Evolutionary conservation across 2,888 invertebrate genomes (phyloP), one percentile per base, ranked within the genome.

Genomic region (Drosophila birchii): DNA sequence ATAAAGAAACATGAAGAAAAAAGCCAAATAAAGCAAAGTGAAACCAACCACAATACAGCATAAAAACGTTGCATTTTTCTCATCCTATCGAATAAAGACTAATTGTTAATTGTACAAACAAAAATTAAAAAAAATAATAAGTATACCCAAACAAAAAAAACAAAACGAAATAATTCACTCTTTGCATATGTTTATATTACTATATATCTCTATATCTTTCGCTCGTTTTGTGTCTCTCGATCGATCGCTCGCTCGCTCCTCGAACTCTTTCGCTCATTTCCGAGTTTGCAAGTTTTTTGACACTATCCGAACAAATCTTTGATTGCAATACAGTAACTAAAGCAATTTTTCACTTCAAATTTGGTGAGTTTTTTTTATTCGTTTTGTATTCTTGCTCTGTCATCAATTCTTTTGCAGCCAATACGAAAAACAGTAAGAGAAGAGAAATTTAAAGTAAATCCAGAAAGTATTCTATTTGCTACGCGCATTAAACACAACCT

Each of bases 191-290:
- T 69, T 60, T 61, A 59, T 69, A 59, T 75, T 75, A 51, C 23
- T 66, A 72, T 76, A 68, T 70, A 63, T 81, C 75, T 81, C 75
- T 80, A 66, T 80, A 85, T 84, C 66, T 79, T 85, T 89, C 89
- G 79, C 84, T 87, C 86, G 88, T 81, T 87, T 86, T 68, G 79
- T 85, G 88, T 85, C 76, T 86, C 86, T 86, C 86, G 75, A 73
- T 69, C 61, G 61, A 66, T 69, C 69, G 69, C 61, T 77, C 62
- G 77, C 76, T 86, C 80, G 76, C 88, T 88, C 88, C 89, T 78
- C 85, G 83, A 74, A 82, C 77, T 82, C 83, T 89, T 89, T 88
- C 80, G 80, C 86, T 88, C 83, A 78, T 59, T 67, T 69, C 59
- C 73, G 58, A 68, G 77, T 55, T 71, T 71, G 55, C 75, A 62